Evolutionary conservation across 1,140 invertebrate genomes (phyloP).

Genomic region (Drosophila seguyi): DNA sequence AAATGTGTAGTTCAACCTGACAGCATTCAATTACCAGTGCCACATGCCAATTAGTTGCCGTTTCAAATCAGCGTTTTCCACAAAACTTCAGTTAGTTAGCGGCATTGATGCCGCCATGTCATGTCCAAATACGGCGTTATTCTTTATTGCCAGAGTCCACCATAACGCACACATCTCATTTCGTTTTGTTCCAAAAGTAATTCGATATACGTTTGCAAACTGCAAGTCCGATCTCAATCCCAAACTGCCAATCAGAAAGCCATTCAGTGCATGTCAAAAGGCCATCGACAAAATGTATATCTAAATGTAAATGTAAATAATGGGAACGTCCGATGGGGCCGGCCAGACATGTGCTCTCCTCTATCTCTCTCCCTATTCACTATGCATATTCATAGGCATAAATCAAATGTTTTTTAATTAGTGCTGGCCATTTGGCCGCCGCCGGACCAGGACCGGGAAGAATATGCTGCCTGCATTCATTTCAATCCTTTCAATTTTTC

Average conservation of each 20-base stretch:
- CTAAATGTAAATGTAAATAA: slow-evolving; percentile 66
- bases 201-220: slow-evolving; percentile 34
- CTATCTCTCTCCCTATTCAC: slow-evolving; percentile 38
- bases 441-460: neutral
- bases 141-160: slow-evolving; percentile 1
- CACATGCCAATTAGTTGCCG: slow-evolving; percentile 18
- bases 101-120: neutral
- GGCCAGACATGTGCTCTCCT: neutral
- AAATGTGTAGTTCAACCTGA: slow-evolving; percentile 15
- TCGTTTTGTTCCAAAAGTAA: slow-evolving; percentile 23
- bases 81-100: slow-evolving; percentile 27
- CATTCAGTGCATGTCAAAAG: slow-evolving; percentile 66
- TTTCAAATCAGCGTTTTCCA: neutral
- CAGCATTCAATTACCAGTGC: slow-evolving; percentile 40
- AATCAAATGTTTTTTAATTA: slow-evolving; percentile 80
- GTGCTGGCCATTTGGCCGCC: slow-evolving; percentile 40
- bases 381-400: slow-evolving; percentile 76
- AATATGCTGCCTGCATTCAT: slow-evolving; percentile 52
- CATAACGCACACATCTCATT: neutral
- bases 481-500: slow-evolving; percentile 72
- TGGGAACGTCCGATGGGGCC: slow-evolving; percentile 26
- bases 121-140: neutral
- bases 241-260: slow-evolving; percentile 67
- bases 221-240: slow-evolving; percentile 33
- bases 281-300: slow-evolving; percentile 67